A percentile compares a stretch with the other conserved stretches of the same genome.
These are phyloP conservation scores for Rousettus leschenaultii DNA, from an alignment of 2,113 vertebrate genomes.

Conservation along the genomic window DNA sequence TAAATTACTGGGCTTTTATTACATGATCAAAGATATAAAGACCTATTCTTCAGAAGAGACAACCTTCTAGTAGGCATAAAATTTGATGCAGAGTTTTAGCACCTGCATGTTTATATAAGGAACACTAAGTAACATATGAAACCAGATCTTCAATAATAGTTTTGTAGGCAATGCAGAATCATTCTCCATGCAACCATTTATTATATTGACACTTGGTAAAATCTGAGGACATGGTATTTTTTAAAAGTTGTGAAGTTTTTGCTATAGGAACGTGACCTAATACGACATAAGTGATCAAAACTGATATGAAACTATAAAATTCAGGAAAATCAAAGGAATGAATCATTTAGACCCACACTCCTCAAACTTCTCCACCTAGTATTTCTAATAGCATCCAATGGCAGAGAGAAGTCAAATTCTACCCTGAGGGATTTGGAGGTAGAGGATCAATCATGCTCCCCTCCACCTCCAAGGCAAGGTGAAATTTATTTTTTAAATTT, in stretches of 20 bases:
- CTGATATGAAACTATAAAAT: background rate
- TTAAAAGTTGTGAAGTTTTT: background rate
- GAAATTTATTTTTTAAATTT: background rate
- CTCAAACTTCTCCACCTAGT: background rate
- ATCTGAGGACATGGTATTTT: background rate
- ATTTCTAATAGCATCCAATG: background rate
- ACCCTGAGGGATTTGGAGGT: background rate
- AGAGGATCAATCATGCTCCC: background rate
- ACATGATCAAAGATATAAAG: background rate
- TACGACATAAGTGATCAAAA: background rate
- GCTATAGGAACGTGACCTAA: background rate
- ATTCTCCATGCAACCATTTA: background rate
- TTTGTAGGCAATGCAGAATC: background rate
- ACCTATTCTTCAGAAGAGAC: background rate
- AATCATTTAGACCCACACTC: background rate
- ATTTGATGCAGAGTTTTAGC: background rate
- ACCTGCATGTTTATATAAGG: background rate
- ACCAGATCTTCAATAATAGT: background rate
- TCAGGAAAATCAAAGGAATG: background rate
- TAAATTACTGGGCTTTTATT: background rate
- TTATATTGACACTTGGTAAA: background rate
- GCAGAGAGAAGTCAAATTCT: background rate
- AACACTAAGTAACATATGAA: background rate
- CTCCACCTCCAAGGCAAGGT: background rate
- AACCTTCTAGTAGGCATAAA: background rate